A percentile compares a stretch with the other conserved stretches of the same genome.
phyloP scores from a whole-genome alignment of 2,113 vertebrate species.

The Muntiacus reevesi region DNA sequence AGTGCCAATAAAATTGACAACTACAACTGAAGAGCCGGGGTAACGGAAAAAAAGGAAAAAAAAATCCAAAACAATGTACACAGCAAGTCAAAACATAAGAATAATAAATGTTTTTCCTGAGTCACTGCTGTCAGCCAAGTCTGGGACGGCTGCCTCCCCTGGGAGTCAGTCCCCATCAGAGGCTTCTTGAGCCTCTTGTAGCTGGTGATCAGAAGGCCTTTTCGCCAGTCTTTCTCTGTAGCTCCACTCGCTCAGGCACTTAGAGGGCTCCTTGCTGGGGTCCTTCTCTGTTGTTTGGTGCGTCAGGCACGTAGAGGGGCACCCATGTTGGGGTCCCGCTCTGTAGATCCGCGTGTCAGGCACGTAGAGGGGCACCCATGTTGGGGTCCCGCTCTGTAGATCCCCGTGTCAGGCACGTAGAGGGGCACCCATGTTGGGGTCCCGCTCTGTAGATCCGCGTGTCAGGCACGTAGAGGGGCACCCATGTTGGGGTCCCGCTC shows the following conservation, averaged over 20 bases:
- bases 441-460: background rate
- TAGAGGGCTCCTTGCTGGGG: background rate
- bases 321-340: accelerated
- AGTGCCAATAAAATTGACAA: background rate
- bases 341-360: background rate
- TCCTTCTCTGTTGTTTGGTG: background rate
- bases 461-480: background rate
- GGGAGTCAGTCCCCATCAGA: no score
- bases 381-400: background rate
- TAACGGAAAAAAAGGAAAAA: background rate
- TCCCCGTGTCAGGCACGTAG: no score
- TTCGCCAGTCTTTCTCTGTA: background rate
- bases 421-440: accelerated
- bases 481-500: background rate
- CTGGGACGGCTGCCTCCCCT: background rate
- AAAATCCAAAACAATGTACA: background rate
- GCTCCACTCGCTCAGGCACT: background rate
- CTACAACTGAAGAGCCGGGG: background rate
- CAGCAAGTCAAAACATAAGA: background rate
- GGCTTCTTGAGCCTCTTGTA: background rate
- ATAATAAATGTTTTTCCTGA: background rate
- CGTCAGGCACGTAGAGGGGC: background rate
- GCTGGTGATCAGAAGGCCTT: background rate
- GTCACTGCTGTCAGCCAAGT: background rate
- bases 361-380: background rate